A percentile compares a stretch with the other conserved stretches of the same genome.
phyloP scores from a whole-genome alignment of 2,888 invertebrate species.

The Elegia similella region DNA sequence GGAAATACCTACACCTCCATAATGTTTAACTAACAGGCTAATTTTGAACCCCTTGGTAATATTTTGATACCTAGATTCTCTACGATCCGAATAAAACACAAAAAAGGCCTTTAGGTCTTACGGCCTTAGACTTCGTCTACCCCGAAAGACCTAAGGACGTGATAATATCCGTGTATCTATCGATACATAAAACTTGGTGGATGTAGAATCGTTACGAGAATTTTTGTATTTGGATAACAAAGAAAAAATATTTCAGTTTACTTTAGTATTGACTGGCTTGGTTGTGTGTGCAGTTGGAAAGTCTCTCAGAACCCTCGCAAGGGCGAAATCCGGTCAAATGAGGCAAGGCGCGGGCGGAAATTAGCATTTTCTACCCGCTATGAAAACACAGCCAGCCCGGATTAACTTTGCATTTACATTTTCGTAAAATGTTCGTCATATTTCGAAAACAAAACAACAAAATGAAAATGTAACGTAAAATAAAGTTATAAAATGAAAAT shows the following conservation, averaged over 20 bases:
- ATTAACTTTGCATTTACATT: constrained; percentile 20
- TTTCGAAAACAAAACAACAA: background rate
- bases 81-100: too few relatives aligned
- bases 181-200: too few relatives aligned
- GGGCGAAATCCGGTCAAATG: constrained; percentile 23
- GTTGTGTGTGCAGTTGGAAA: constrained; percentile 14
- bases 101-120: too few relatives aligned
- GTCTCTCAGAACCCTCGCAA: constrained; percentile 21
- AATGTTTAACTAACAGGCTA: too few relatives aligned
- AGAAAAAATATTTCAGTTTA: background rate
- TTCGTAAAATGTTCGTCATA: background rate
- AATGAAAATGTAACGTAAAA: background rate
- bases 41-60: too few relatives aligned
- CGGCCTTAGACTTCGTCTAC: background rate
- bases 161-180: too few relatives aligned
- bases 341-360: constrained; percentile 51
- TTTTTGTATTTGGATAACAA: background rate
- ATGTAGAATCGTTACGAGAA: background rate
- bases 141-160: background rate
- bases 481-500: too few relatives aligned
- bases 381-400: constrained; percentile 30
- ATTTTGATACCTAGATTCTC: too few relatives aligned
- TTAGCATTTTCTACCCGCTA: constrained; percentile 53
- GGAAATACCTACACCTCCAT: too few relatives aligned
- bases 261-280: background rate